Percentiles rank a stretch among this genome's conserved stretches.
phyloP scores from a whole-genome alignment of 2,797 vertebrate species.

The Argya squamiceps region DNA sequence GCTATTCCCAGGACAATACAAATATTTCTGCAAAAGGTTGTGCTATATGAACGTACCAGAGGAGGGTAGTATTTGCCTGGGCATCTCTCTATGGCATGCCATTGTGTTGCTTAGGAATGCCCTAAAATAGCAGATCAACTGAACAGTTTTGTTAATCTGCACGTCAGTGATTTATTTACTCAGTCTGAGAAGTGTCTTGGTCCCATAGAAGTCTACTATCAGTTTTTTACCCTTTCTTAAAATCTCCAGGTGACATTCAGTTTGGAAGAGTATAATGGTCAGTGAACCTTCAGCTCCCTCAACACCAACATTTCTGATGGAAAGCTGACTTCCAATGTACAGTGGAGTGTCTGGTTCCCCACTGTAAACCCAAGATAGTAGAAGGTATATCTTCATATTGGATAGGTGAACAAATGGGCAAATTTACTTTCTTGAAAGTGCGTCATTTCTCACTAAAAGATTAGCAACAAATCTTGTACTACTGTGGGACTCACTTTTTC shows the following conservation, averaged over 20 bases:
- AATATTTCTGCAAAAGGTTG: slow-evolving; percentile 9
- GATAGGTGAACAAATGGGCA: not conserved
- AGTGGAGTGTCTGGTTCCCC: not conserved
- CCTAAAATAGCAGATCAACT: slow-evolving; percentile 4
- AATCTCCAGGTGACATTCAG: not conserved
- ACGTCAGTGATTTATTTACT: not conserved
- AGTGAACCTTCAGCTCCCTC: not conserved
- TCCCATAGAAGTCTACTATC: not conserved
- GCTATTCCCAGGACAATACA: not conserved
- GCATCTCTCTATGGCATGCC: slow-evolving; percentile 20
- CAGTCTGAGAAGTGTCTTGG: not conserved
- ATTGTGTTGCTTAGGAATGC: not conserved
- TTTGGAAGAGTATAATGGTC: not conserved
- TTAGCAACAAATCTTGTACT: not conserved
- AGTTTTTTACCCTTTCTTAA: not conserved
- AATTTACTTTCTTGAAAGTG: not conserved
- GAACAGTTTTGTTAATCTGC: not conserved
- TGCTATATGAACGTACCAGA: slow-evolving; percentile 54
- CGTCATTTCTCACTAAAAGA: not conserved
- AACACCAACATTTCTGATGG: not conserved
- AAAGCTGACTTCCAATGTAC: not conserved
- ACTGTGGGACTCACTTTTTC: not conserved
- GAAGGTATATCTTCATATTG: not conserved
- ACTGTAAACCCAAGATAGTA: not conserved
- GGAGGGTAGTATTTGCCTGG: slow-evolving; percentile 65